Evolutionary conservation across 2,113 vertebrate genomes (phyloP).

Genomic region (Numenius arquata): DNA sequence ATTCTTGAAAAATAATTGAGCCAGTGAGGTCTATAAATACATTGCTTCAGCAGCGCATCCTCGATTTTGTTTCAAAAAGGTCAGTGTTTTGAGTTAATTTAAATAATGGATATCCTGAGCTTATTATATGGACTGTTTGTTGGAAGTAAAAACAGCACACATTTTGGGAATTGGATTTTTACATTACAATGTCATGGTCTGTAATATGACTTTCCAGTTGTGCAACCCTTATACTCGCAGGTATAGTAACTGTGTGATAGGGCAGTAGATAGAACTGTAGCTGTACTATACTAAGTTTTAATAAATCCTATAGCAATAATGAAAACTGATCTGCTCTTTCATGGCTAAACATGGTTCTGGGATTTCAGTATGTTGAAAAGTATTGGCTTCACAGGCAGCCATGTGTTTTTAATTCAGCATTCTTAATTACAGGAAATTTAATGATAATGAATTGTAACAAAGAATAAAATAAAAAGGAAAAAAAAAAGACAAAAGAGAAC

Average conservation of each 20-base stretch:
- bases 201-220: not conserved
- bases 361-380: not conserved
- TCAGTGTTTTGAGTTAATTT: not conserved
- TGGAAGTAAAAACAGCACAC: not conserved
- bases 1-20: not conserved
- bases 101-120: not conserved
- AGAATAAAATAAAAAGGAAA: constrained; percentile 24
- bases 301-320: constrained; percentile 32
- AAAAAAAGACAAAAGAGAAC: constrained; percentile 44
- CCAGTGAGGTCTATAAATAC: not conserved
- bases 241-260: not conserved
- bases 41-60: not conserved
- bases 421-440: constrained; percentile 63
- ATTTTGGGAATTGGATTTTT: not conserved
- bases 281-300: not conserved
- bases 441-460: constrained; percentile 58
- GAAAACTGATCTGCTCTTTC: constrained; percentile 34
- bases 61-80: not conserved
- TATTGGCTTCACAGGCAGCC: constrained; percentile 27
- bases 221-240: not conserved
- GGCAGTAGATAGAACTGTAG: not conserved
- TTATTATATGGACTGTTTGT: not conserved
- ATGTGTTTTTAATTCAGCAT: constrained; percentile 53
- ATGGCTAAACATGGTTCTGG: constrained; percentile 15
- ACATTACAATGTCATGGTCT: not conserved